phyloP scores from a whole-genome alignment of 2,113 vertebrate genomes.

The Triplophysa dalaica region DNA sequence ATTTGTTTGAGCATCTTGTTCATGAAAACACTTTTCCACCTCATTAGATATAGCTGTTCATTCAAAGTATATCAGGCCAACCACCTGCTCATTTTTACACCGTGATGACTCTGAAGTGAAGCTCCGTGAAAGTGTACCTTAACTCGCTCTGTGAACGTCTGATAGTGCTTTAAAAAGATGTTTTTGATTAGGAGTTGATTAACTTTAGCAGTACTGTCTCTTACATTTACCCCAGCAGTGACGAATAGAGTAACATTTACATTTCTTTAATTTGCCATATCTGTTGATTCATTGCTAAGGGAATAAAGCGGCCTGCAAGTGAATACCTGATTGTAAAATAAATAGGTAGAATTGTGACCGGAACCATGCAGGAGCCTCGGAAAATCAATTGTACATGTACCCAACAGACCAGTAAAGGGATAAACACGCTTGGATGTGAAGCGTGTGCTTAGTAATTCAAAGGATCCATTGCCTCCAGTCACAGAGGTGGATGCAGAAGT shows the following conservation, averaged over 20 bases:
- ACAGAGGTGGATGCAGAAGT: conserved; percentile 3
- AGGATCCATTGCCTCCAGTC: conserved; percentile 30
- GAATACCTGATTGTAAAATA: too few relatives aligned
- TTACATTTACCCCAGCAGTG: background rate
- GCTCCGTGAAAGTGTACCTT: background rate
- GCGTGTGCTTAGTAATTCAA: conserved; percentile 25
- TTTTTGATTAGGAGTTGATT: too few relatives aligned
- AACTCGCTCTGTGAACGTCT: background rate
- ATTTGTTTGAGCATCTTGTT: too few relatives aligned
- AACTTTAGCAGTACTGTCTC: background rate
- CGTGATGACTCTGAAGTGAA: background rate
- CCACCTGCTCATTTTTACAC: background rate
- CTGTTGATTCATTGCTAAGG: background rate
- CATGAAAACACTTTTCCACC: background rate
- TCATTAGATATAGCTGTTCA: background rate
- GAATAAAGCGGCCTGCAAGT: background rate
- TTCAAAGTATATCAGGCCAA: background rate
- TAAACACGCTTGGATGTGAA: conserved; percentile 29
- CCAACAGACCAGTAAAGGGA: conserved; percentile 14
- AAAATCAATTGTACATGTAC: conserved; percentile 14
- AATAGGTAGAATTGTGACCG: background rate
- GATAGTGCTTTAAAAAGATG: background rate
- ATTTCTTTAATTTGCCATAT: background rate
- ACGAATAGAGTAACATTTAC: background rate
- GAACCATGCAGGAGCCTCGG: background rate